Conservation (phyloP, 2,113 vertebrate species). For the Labrus mixtus region DNA sequence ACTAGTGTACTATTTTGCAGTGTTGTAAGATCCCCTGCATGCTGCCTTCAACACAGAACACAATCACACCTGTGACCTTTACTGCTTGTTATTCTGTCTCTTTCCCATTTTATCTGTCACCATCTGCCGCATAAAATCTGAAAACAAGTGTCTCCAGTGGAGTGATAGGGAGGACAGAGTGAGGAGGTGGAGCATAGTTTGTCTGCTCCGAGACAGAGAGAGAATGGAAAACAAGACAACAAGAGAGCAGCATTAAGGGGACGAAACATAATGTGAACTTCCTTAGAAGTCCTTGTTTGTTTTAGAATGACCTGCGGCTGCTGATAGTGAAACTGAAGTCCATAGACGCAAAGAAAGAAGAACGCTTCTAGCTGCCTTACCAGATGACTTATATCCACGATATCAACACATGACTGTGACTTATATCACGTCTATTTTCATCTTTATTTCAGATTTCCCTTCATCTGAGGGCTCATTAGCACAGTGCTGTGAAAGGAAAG, state of each 20-base stretch:
- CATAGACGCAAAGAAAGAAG: background rate
- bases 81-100: background rate
- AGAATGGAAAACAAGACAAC: background rate
- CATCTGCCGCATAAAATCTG: background rate
- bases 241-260: background rate
- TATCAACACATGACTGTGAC: background rate
- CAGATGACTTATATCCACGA: background rate
- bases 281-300: no score
- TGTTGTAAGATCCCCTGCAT: background rate
- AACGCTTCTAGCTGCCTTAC: no score
- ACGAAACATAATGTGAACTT: no score
- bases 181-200: background rate
- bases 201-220: background rate
- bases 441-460: slow-evolving; percentile 13
- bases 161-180: background rate
- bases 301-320: no score
- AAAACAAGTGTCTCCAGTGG: background rate
- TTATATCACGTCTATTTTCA: background rate
- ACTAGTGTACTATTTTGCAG: background rate
- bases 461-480: slow-evolving; percentile 41
- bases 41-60: background rate
- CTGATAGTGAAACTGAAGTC: background rate
- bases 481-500: background rate
- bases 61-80: background rate
- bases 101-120: background rate